Base-by-base conservation (phyloP, 1,140 invertebrate genomes). In the Drosophila bocki region DNA sequence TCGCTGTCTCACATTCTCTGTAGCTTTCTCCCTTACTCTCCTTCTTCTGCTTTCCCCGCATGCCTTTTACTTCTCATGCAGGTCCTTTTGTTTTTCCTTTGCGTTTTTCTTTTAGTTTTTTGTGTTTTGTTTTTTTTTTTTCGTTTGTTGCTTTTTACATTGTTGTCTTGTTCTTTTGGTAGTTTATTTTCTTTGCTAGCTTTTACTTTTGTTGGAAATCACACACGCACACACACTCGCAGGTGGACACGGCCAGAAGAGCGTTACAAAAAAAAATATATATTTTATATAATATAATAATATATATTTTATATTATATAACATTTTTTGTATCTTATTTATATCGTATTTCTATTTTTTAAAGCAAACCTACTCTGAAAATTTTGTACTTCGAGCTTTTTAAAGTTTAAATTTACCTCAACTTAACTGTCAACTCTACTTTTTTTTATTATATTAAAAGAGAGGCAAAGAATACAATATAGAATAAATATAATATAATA, bases 181-280 rank as follows among this genome's bases (percentile, higher is more conserved):
- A 56, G 65, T 58, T 65, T 69, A 45, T 75, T 57, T 64, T 75
- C 68, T 70, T 78, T 77, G 56, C 50, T 79, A 61, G 82, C 69
- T 82, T 78, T 78, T 78, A 72, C 61, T 62, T 74, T 74, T 79
- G 76, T 74, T 45, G 48, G 33, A 78, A 61, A 65, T 48, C 48
- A 44, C 59, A 60, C 61, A 47, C 53, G 64, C 42, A 53, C 39
- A 54, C 32, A 50, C 19, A 39, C 50, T 26, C 19, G 44, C 59
- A 42, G 35, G 17, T 32, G n/a, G 7, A 15, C 19, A 42, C 17
- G 9, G 8, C 2, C 0, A 2, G n/a, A 22, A 63, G 42, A 15
- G 11, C 4, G 3, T 15, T 0, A 22, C 3, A 11, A 15, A 1
- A 22, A 15, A 7, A 5, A 4, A 9, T 22, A 22, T 15, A 22